Evolutionary conservation across 1,140 invertebrate genomes (phyloP), one percentile per base, ranked within the genome.

Genomic region (Drosophila sulfurigaster): DNA sequence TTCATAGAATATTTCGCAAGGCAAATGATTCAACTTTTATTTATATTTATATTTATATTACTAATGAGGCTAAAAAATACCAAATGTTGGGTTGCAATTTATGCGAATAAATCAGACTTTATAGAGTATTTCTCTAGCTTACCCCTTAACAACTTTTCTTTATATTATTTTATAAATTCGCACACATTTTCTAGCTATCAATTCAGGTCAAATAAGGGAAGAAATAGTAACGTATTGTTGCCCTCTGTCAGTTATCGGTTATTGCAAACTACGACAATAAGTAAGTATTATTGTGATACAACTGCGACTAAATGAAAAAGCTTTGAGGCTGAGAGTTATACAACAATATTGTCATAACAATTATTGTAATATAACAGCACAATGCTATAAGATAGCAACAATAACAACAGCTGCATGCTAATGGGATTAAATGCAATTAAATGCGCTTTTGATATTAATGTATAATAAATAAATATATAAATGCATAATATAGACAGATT

Each of bases 391-490:
- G 30, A 51, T 49, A 63, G 25, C 46, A 49, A 25, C 48, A 63
- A 30, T 10, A 5, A 62, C 35, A 64, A 43, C 15, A 52, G 35
- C 59, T 38, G 46, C 59, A 62, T 35, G 15, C 32, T 43, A 15
- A 64, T 64, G 49, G 35, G 49, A 38, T 52, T 41, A 64, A 52
- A 41, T 54, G 62, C 62, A 52, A 64, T 64, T 43, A 63, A 52
- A 63, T 25, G 48, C 11, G 49, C 25, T 32, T 52, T 13, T 52
- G 5, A 52, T 52, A 30, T 49, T 1, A 52, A 41, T 10, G 20
- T 64, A 38, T 45, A 5, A 7, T 15, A 35, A 25, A 28, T 49
- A 62, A 13, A 48, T 51, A 48, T 51, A 28, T 25, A 6, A 45
- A n/a, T 59, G 6, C 25, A 52, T 32, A 57, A 48, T 62, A 49